Conservation (phyloP, 1,140 invertebrate species). For the Atta texana region DNA sequence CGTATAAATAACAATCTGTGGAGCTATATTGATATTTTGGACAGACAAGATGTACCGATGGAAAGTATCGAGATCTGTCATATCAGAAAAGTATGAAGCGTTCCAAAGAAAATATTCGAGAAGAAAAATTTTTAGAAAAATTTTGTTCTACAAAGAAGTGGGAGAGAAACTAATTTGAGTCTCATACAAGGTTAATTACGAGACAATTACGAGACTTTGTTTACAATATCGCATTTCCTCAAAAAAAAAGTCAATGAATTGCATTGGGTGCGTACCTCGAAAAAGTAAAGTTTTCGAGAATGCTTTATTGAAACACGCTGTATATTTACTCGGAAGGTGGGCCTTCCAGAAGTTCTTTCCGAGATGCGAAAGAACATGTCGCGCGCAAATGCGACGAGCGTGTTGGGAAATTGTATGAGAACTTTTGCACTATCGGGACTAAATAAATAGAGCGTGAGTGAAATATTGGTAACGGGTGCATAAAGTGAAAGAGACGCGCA, state of each 20-base stretch:
- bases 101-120: neutral
- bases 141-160: neutral
- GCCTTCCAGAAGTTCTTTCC: conserved; percentile 33
- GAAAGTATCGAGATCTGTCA: conserved; percentile 43
- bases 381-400: conserved; percentile 40
- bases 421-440: conserved; percentile 58
- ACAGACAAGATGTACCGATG: conserved; percentile 41
- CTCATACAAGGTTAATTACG: conserved; percentile 22
- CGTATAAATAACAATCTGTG: conserved; percentile 75
- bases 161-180: neutral
- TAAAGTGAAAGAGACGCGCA: conserved; percentile 1
- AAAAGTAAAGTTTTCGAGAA: conserved; percentile 6
- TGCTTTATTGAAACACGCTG: neutral
- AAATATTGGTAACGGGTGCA: conserved; percentile 49
- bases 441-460: conserved; percentile 63
- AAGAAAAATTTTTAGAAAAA: neutral
- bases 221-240: conserved; percentile 2
- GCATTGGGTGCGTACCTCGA: conserved; percentile 17
- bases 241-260: conserved; percentile 1
- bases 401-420: conserved; percentile 57
- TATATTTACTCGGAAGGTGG: conserved; percentile 1
- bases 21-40: conserved; percentile 72
- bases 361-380: conserved; percentile 28
- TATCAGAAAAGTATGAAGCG: conserved; percentile 28
- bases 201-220: conserved; percentile 24